These are phyloP conservation scores for Shargacucullia verbasci DNA, from an alignment of 2,888 invertebrate species.

Conservation along the genomic window DNA sequence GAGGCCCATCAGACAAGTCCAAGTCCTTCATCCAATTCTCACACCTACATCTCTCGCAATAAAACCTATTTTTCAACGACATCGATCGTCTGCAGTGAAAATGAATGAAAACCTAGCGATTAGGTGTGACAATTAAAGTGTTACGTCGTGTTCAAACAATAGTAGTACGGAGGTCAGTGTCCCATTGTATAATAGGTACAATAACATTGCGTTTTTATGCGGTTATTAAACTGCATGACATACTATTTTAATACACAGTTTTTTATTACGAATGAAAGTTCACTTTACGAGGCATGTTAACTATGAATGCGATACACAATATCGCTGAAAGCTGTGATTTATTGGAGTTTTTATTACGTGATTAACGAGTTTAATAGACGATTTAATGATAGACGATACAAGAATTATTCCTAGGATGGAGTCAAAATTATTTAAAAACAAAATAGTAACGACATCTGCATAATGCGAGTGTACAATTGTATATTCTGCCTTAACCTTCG, in stretches of 20 bases:
- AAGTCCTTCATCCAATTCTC: slow-evolving; percentile 19
- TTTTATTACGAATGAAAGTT: slow-evolving; percentile 4
- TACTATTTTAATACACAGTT: slow-evolving; percentile 11
- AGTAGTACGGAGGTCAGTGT: slow-evolving; percentile 51
- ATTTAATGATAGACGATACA: too few species aligned
- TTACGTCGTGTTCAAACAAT: slow-evolving; percentile 51
- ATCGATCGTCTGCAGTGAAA: slow-evolving; percentile 16
- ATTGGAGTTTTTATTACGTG: background rate
- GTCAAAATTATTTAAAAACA: too few species aligned
- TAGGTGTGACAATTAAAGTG: slow-evolving; percentile 54
- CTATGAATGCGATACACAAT: background rate
- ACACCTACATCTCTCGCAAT: slow-evolving; percentile 7
- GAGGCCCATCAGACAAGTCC: slow-evolving; percentile 24
- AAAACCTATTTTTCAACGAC: slow-evolving; percentile 26
- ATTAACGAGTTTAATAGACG: too few species aligned
- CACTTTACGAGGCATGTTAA: slow-evolving; percentile 4
- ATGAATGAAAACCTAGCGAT: slow-evolving; percentile 56
- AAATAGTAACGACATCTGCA: too few species aligned
- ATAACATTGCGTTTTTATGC: slow-evolving; percentile 49
- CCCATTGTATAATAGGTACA: slow-evolving; percentile 54
- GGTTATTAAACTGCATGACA: slow-evolving; percentile 26
- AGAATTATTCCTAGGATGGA: too few species aligned
- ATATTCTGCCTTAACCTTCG: too few species aligned
- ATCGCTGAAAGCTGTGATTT: background rate
- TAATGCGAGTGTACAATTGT: too few species aligned